Conservation (phyloP, 2,888 invertebrate genomes). For the Clitarchus hookeri region DNA sequence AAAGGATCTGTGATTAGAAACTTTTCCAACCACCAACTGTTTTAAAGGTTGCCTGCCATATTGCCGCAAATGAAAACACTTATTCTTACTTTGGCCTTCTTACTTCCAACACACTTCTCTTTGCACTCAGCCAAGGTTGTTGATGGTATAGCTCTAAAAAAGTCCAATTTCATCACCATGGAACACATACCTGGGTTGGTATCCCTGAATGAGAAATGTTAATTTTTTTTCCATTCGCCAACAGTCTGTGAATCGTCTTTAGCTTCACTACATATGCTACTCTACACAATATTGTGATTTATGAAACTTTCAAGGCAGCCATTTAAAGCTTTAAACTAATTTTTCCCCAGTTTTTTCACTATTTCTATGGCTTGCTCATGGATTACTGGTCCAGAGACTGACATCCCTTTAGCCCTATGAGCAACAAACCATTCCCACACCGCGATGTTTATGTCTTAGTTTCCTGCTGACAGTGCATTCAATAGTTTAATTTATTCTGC, state of each 20-base stretch:
- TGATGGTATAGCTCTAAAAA: neutral
- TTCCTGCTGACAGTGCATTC: neutral
- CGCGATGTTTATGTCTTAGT: neutral
- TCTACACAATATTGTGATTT: neutral
- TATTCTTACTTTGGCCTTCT: neutral
- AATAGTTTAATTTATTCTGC: neutral
- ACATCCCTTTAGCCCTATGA: neutral
- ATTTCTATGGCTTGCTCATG: neutral
- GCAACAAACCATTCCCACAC: conserved; percentile 11
- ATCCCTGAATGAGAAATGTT: neutral
- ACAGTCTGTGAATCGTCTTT: conserved; percentile 19
- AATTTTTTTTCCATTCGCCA: neutral
- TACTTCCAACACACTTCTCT: neutral
- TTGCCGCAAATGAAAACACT: too few species aligned
- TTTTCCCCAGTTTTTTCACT: neutral
- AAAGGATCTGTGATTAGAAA: too few species aligned
- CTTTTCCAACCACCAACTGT: too few species aligned
- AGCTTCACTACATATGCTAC: neutral
- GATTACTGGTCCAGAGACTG: conserved; percentile 18
- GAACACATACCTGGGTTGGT: conserved; percentile 20
- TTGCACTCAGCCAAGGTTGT: neutral
- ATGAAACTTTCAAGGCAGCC: neutral
- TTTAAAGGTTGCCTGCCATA: too few species aligned
- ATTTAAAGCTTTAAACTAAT: conserved; percentile 7
- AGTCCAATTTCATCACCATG: conserved; percentile 1